phyloP scores from a whole-genome alignment of 2,113 vertebrate species.

The Lichenostomus cassidix region DNA sequence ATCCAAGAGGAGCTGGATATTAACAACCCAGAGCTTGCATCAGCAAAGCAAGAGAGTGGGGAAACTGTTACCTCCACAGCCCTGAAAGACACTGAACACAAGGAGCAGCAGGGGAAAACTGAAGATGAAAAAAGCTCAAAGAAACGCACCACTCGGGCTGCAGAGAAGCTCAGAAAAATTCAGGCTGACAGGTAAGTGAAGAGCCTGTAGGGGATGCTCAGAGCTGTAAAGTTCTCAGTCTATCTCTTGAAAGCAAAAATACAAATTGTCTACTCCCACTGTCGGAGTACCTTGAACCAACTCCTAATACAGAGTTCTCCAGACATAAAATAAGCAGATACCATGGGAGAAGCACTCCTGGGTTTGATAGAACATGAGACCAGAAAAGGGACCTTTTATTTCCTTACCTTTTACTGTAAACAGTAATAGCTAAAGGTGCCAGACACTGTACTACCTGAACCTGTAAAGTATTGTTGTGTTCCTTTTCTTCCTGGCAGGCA shows the following conservation, averaged over 20 bases:
- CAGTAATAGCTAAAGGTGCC: background rate
- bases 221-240: background rate
- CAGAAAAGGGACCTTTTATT: background rate
- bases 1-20: constrained; percentile 17
- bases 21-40: background rate
- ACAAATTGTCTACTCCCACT: background rate
- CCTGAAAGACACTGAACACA: background rate
- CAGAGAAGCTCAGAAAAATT: constrained; percentile 72
- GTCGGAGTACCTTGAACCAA: background rate
- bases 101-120: background rate
- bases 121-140: constrained; percentile 18
- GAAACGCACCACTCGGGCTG: constrained; percentile 41
- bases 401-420: background rate
- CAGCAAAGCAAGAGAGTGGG: background rate
- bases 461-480: background rate
- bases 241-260: background rate
- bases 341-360: background rate
- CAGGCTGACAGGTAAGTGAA: constrained; percentile 77
- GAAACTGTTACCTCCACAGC: background rate
- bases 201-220: background rate
- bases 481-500: constrained; percentile 68
- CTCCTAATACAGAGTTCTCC: background rate
- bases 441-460: background rate
- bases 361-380: background rate
- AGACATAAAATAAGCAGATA: background rate